phyloP scores from a whole-genome alignment of 2,797 vertebrate genomes.

The Cyprinella venusta region DNA sequence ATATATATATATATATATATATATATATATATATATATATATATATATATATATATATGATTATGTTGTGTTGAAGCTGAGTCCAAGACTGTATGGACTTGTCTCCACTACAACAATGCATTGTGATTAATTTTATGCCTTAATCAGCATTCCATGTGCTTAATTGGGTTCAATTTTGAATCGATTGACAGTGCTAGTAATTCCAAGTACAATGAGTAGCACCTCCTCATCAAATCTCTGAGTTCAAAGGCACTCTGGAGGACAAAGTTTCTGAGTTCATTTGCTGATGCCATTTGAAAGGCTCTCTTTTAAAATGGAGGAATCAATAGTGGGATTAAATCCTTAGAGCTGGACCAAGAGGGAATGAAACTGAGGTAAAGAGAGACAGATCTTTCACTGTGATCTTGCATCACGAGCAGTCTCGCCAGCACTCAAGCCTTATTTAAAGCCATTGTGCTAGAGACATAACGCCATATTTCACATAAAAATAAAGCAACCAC shows the following conservation, averaged over 20 bases:
- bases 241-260: conserved; percentile 37
- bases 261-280: conserved; percentile 50
- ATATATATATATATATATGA: not conserved
- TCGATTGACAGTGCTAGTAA: conserved; percentile 8
- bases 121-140: not conserved
- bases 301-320: conserved; percentile 51
- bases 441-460: conserved; percentile 42
- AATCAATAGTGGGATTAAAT: conserved; percentile 58
- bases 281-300: conserved; percentile 50
- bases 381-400: conserved; percentile 36
- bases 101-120: not conserved
- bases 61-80: not conserved
- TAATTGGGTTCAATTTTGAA: not conserved
- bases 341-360: conserved; percentile 37
- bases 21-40: no score
- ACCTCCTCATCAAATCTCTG: conserved; percentile 24
- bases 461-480: conserved; percentile 31
- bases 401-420: conserved; percentile 42
- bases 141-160: not conserved
- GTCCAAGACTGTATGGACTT: not conserved
- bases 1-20: no score
- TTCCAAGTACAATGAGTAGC: conserved; percentile 33
- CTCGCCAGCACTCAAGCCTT: conserved; percentile 35
- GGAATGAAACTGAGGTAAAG: conserved; percentile 14
- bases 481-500: conserved; percentile 5